Evolutionary conservation across 1,140 invertebrate genomes (phyloP).

Genomic region (Druon quercuslanigerum): DNA sequence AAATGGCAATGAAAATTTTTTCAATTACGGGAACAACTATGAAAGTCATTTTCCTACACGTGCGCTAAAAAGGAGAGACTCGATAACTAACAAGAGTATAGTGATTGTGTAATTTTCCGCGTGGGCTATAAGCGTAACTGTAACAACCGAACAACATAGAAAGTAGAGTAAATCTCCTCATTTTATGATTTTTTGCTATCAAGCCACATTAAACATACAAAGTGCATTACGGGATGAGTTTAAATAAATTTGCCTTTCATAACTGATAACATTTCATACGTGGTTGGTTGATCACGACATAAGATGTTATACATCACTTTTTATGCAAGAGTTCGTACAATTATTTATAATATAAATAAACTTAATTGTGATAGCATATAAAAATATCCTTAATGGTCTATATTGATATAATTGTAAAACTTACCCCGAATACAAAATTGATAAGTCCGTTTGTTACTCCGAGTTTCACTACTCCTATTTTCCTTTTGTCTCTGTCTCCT

Average conservation of each 20-base stretch:
- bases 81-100: not conserved
- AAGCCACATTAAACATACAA: constrained; percentile 4
- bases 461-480: constrained; percentile 82
- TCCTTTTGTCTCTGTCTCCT: constrained; percentile 81
- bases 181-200: not conserved
- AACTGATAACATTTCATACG: not conserved
- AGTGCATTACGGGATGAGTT: constrained; percentile 1
- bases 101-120: constrained; percentile 34
- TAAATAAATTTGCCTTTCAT: not conserved
- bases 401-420: constrained; percentile 50
- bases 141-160: constrained; percentile 16
- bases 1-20: not conserved
- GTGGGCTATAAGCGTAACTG: not conserved
- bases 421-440: constrained; percentile 88
- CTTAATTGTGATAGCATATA: not conserved
- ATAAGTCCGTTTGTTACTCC: constrained; percentile 85
- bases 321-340: not conserved
- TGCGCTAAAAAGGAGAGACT: not conserved
- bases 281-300: not conserved
- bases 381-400: constrained; percentile 21
- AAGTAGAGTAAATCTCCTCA: not conserved
- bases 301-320: not conserved
- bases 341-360: not conserved
- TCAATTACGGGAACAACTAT: not conserved
- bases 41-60: not conserved